Base-by-base conservation (phyloP, 2,888 invertebrate species). In the Tanypteryx hageni region DNA sequence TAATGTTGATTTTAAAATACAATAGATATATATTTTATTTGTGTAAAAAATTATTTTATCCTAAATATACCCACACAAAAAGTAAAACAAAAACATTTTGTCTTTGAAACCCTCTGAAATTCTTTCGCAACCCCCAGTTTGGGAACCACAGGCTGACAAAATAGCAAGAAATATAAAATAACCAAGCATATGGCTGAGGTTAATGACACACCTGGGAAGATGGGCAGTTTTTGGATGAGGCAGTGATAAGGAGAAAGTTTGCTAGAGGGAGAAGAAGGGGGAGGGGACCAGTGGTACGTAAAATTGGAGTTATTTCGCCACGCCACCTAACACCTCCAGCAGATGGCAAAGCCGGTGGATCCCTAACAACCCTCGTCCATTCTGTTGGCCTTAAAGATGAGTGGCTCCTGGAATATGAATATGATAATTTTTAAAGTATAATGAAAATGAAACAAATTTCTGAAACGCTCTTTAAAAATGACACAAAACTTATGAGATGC, bases 261-360 rank as follows among this genome's bases (percentile, higher is more conserved):
- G 93, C 82, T 57, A 94, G 27, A 14, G 93, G 93, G 10, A 93
- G 92, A 13, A 94, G 82, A 16, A 94, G 92, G 14, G 93, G 93
- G 64, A 94, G 92, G 2, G 94, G 94, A 16, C 94, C 93, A 16
- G 92, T 92, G 27, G 93, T 92, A 18, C 93, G 92, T 56, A 94
- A 83, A 18, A 93, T 58, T 8, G 94, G 94, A 27, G 93, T 92
- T 76, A 94, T 92, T 58, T 93, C 92, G 9, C 93, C 93, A 61
- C 93, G 93, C 93, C 93, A 94, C 44, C 93, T 31, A 11, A 94
- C 93, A 27, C 93, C 93, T 18, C 93, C 93, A 11, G 94, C 86
- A 5, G 94, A 94, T 8, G 94, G 94, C 10, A 94, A 93, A 18
- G 93, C 93, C 64, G 92, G 83, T 10, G 94, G 94, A 93, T 94